Evolutionary conservation across 1,140 invertebrate genomes (phyloP).

Genomic region (Bombus impatiens): DNA sequence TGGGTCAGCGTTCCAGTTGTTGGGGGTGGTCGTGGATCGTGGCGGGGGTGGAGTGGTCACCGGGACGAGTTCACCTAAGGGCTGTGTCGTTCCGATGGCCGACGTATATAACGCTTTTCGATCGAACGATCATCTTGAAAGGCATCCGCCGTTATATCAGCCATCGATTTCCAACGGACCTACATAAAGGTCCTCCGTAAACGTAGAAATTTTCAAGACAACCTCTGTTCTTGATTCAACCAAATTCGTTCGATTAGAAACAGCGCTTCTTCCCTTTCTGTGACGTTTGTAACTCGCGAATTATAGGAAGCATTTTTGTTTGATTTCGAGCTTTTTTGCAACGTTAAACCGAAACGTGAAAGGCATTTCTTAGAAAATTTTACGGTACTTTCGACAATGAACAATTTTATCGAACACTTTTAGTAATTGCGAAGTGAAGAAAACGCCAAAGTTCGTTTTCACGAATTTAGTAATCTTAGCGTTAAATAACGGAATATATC

Average conservation of each 20-base stretch:
- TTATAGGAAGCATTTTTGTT: no score
- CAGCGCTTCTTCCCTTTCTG: background rate
- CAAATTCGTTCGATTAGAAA: background rate
- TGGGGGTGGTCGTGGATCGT: constrained; percentile 34
- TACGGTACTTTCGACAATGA: no score
- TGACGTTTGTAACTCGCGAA: no score
- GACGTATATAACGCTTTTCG: constrained; percentile 50
- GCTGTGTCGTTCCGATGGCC: constrained; percentile 4
- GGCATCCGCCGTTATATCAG: constrained; percentile 4
- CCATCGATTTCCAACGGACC: constrained; percentile 5
- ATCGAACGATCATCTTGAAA: constrained; percentile 46
- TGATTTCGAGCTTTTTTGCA: no score
- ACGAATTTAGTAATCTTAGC: no score
- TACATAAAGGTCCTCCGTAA: background rate
- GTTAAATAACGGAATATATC: no score
- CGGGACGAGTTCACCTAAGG: constrained; percentile 64
- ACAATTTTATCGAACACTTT: no score
- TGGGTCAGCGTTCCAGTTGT: constrained; percentile 71
- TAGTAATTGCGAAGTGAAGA: no score
- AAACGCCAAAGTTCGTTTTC: no score
- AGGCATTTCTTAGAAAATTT: no score
- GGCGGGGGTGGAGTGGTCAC: constrained; percentile 44
- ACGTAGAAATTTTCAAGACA: background rate
- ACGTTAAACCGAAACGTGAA: no score
- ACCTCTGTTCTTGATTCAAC: background rate